Evolutionary conservation across 2,797 vertebrate genomes (phyloP).

Genomic region (Sebastes variabilis): DNA sequence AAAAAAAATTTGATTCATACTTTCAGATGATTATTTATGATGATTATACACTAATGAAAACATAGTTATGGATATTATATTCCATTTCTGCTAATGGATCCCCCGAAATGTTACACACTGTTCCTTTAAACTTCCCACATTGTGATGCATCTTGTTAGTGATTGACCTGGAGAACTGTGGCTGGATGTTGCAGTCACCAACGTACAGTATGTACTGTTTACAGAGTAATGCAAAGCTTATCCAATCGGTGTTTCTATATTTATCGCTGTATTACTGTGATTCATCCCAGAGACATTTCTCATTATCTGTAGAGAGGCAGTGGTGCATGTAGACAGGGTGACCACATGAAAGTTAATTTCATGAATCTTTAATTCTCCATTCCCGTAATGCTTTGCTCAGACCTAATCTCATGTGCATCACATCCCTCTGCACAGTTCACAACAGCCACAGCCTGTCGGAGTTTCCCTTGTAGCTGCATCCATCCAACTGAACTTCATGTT

Average conservation of each 20-base stretch:
- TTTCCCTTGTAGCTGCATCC: background rate
- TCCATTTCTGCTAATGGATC: no score
- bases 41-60: no score
- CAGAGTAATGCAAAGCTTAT: background rate
- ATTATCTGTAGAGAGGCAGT: conserved; percentile 23
- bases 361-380: conserved; percentile 51
- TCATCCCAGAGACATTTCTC: conserved; percentile 21
- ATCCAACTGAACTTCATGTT: background rate
- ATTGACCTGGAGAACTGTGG: background rate
- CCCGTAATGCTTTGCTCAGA: conserved; percentile 30
- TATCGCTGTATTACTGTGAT: background rate
- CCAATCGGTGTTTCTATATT: background rate
- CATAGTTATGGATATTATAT: no score
- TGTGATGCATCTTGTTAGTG: background rate
- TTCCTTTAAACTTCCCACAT: background rate
- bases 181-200: background rate
- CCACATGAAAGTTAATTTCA: conserved; percentile 43
- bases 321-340: conserved; percentile 9
- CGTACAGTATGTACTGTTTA: background rate
- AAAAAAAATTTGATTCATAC: no score
- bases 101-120: background rate
- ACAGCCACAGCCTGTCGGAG: background rate
- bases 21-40: no score
- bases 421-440: conserved; percentile 22
- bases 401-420: conserved; percentile 31